A percentile compares a stretch with the other conserved stretches of the same genome.
phyloP scores from a whole-genome alignment of 92 coral and sea anemone genomes.

The Porites rus region DNA sequence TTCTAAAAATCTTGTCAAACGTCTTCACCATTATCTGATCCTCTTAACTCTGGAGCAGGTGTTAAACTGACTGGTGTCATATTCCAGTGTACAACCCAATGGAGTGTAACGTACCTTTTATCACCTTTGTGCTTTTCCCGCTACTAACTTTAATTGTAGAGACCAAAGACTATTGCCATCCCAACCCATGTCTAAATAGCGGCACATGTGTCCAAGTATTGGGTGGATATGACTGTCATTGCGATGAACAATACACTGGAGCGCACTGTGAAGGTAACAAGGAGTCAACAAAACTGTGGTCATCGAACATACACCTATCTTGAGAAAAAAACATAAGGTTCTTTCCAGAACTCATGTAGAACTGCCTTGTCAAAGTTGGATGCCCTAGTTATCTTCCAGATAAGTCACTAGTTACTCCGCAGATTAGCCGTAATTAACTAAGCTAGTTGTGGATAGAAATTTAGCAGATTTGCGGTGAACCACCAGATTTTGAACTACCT shows the following conservation, averaged over 20 bases:
- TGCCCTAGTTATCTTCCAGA: no score
- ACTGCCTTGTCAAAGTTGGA: no score
- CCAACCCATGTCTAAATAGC: constrained; percentile 93
- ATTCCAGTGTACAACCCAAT: constrained; percentile 27
- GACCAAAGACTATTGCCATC: constrained; percentile 84
- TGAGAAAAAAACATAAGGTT: background rate
- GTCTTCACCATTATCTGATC: background rate
- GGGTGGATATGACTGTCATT: constrained; percentile 89
- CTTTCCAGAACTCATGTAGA: no score
- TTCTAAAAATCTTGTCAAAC: no score
- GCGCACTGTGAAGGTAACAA: constrained; percentile 93
- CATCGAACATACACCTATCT: background rate
- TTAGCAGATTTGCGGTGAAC: no score
- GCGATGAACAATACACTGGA: constrained; percentile 89
- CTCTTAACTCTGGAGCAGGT: constrained; percentile 27
- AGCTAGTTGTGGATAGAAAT: no score
- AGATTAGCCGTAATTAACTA: no score
- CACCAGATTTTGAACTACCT: no score
- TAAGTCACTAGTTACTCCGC: no score
- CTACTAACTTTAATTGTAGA: background rate
- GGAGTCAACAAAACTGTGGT: background rate
- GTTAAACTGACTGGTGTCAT: constrained; percentile 33
- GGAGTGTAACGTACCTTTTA: constrained; percentile 37
- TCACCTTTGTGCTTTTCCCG: background rate
- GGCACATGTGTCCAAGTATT: constrained; percentile 76